Percentiles rank a stretch among this genome's conserved stretches.
These are phyloP conservation scores for Gibbula magus DNA, from an alignment of 2,888 invertebrate species.

Conservation along the genomic window DNA sequence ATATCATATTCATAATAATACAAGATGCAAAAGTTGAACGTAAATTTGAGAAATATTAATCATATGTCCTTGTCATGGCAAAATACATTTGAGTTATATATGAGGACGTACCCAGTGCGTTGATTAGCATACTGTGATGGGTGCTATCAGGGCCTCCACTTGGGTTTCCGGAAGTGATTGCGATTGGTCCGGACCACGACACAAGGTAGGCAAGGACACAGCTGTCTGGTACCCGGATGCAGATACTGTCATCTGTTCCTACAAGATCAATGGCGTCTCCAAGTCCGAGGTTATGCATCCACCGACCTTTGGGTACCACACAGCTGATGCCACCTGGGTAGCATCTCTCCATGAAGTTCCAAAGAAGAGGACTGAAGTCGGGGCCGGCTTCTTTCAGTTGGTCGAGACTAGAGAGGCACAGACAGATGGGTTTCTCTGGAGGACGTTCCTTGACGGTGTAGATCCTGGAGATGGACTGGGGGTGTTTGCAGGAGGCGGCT, in stretches of 20 bases:
- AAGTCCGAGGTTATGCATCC: slow-evolving; percentile 49
- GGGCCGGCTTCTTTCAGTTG: slow-evolving; percentile 52
- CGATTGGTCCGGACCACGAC: slow-evolving; percentile 53
- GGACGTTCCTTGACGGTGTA: slow-evolving; percentile 59
- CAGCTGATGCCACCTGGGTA: slow-evolving; percentile 61
- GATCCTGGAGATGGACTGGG: slow-evolving; percentile 51
- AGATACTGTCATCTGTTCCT: slow-evolving; percentile 55
- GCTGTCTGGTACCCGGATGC: slow-evolving; percentile 58
- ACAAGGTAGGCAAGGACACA: slow-evolving; percentile 55
- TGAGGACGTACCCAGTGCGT: slow-evolving; percentile 52
- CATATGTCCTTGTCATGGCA: neutral
- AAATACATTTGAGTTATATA: no score
- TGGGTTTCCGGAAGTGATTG: slow-evolving; percentile 58
- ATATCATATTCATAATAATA: no score
- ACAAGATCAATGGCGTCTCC: slow-evolving; percentile 45
- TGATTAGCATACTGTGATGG: slow-evolving; percentile 57
- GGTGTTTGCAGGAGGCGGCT: slow-evolving; percentile 55
- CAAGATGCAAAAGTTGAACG: no score
- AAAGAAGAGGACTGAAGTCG: slow-evolving; percentile 50
- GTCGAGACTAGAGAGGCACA: slow-evolving; percentile 58
- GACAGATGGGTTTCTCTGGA: slow-evolving; percentile 59
- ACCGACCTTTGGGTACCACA: slow-evolving; percentile 55
- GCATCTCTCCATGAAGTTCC: slow-evolving; percentile 56
- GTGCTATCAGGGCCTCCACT: slow-evolving; percentile 59
- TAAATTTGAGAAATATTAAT: neutral